These are phyloP conservation scores for Cephus pygmeus DNA, from an alignment of 2,888 invertebrate genomes.

Conservation along the genomic window DNA sequence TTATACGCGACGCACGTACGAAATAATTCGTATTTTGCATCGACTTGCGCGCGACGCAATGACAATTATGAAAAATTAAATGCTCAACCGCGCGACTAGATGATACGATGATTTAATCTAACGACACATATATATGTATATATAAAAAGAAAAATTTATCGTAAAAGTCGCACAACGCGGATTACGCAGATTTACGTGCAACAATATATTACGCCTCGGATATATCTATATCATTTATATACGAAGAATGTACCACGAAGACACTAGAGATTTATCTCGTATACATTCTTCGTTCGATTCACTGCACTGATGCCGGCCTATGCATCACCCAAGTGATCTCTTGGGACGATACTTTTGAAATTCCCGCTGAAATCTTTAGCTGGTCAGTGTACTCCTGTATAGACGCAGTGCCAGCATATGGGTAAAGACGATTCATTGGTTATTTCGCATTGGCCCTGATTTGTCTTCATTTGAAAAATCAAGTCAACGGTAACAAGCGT, in stretches of 20 bases:
- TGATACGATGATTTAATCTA: neutral
- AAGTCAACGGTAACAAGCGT: neutral
- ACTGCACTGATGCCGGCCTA: conserved; percentile 6
- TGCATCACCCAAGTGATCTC: neutral
- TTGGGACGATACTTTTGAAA: neutral
- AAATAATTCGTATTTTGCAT: neutral
- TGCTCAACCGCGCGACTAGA: conserved; percentile 2
- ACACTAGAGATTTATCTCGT: neutral
- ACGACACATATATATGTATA: neutral
- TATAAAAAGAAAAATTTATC: neutral
- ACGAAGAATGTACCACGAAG: neutral
- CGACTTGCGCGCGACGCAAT: neutral
- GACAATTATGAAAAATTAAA: neutral
- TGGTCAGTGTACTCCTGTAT: too few species aligned
- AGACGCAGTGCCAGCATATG: too few species aligned
- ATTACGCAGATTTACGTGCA: neutral
- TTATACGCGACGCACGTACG: neutral
- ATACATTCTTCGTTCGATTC: neutral
- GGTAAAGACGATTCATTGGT: neutral
- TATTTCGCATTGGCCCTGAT: neutral
- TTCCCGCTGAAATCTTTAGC: neutral
- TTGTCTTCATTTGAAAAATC: neutral
- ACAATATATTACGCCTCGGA: neutral
- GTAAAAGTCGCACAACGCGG: neutral
- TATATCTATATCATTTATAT: neutral